Percentiles rank a stretch among this genome's conserved stretches.
phyloP scores from a whole-genome alignment of 2,888 invertebrate genomes.

The Platypus cylindrus region DNA sequence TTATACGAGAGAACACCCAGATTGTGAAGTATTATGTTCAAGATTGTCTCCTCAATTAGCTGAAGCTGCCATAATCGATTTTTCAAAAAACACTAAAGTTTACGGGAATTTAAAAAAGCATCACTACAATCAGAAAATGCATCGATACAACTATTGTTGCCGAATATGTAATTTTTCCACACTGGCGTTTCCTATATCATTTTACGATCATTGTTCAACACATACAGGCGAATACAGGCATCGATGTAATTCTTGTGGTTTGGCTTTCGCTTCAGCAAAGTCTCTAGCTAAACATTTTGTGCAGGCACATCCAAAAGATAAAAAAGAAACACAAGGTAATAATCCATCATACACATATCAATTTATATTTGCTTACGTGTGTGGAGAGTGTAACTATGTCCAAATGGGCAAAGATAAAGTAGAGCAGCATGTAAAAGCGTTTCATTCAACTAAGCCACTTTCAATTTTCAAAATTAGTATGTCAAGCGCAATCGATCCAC shows the following conservation, averaged over 20 bases:
- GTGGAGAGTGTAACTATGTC: constrained; percentile 59
- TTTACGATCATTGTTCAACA: constrained; percentile 59
- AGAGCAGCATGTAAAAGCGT: constrained; percentile 46
- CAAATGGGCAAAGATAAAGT: constrained; percentile 51
- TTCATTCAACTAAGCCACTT: constrained; percentile 40
- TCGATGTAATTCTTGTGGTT: constrained; percentile 50
- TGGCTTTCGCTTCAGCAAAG: constrained; percentile 25
- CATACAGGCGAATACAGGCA: constrained; percentile 72
- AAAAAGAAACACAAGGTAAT: constrained; percentile 11
- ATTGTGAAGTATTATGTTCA: constrained; percentile 51
- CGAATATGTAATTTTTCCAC: constrained; percentile 28
- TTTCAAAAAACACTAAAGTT: constrained; percentile 19
- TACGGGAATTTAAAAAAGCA: constrained; percentile 15
- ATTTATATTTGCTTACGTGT: constrained; percentile 40
- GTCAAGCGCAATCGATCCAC: constrained; percentile 20
- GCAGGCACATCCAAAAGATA: constrained; percentile 19
- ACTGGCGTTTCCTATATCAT: constrained; percentile 28
- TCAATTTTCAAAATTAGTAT: constrained; percentile 32
- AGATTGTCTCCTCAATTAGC: constrained; percentile 43
- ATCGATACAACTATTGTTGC: constrained; percentile 25
- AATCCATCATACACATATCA: constrained; percentile 9
- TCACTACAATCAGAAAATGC: constrained; percentile 2
- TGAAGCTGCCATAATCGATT: constrained; percentile 41
- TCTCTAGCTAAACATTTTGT: constrained; percentile 23
- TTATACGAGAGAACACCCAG: constrained; percentile 50